These are phyloP conservation scores for Mormoops blainvillei DNA, from an alignment of 2,113 vertebrate genomes.

Conservation along the genomic window DNA sequence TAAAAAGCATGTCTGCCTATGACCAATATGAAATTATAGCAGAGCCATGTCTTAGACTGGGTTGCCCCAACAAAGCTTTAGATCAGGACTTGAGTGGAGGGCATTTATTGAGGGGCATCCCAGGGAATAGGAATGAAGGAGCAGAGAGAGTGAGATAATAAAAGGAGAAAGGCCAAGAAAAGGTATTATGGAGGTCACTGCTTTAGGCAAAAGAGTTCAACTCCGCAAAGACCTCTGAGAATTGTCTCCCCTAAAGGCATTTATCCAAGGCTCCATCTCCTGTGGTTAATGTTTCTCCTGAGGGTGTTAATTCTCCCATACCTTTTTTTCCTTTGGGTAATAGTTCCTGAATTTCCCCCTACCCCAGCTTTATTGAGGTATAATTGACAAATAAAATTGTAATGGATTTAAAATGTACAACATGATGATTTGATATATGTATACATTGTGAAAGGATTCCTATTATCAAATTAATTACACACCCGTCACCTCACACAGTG, in stretches of 20 bases:
- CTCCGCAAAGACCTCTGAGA: background rate
- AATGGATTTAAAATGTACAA: too few relatives aligned
- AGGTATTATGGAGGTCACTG: background rate
- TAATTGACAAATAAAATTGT: background rate
- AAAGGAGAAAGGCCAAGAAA: background rate
- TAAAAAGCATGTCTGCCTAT: background rate
- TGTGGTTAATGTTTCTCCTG: background rate
- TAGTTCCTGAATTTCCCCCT: background rate
- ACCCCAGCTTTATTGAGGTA: background rate
- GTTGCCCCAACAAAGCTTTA: background rate
- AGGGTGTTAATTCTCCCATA: background rate
- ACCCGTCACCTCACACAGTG: background rate
- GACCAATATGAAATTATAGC: background rate
- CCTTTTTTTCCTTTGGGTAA: background rate
- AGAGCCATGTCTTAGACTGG: background rate
- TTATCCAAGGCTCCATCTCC: background rate
- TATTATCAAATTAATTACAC: background rate
- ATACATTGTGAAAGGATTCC: background rate
- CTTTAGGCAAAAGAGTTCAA: background rate
- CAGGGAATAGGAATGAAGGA: background rate
- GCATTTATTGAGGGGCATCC: background rate
- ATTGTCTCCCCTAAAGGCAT: background rate
- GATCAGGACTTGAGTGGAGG: background rate
- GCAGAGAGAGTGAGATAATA: background rate
- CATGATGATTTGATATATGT: background rate